Conservation (phyloP, 1,140 invertebrate species). For the Oryzaephilus surinamensis region DNA sequence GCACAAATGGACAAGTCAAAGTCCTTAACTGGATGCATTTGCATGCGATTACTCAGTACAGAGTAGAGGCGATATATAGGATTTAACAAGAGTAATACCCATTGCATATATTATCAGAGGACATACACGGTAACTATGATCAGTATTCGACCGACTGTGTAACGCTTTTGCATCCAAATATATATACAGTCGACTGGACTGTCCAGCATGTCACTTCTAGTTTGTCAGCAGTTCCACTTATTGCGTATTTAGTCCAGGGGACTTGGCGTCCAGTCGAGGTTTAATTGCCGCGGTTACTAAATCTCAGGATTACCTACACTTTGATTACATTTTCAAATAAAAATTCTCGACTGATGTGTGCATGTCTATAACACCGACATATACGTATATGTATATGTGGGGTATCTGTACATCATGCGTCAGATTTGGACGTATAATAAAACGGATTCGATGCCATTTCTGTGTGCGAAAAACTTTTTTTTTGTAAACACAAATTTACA, state of each 20-base stretch:
- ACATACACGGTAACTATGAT: not conserved
- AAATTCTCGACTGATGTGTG: no score
- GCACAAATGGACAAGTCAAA: no score
- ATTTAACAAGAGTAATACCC: conserved; percentile 15
- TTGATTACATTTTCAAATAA: conserved; percentile 20
- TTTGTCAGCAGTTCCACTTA: conserved; percentile 18
- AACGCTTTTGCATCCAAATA: not conserved
- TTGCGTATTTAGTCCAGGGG: conserved; percentile 18
- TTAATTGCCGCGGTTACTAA: conserved; percentile 19
- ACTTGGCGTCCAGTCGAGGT: conserved; percentile 14
- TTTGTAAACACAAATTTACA: no score
- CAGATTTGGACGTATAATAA: no score
- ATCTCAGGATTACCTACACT: conserved; percentile 17
- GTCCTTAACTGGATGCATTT: conserved; percentile 13
- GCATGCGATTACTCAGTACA: conserved; percentile 17
- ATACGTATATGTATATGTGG: no score
- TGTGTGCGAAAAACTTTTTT: no score
- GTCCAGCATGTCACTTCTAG: conserved; percentile 6
- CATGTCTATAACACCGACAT: no score
- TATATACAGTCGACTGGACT: conserved; percentile 5
- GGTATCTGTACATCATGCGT: no score
- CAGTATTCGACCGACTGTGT: not conserved
- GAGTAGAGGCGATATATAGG: conserved; percentile 9
- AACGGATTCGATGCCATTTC: no score
- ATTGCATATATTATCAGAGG: conserved; percentile 18